phyloP scores from a whole-genome alignment of 1,140 invertebrate genomes.

The Coptotermes formosanus region DNA sequence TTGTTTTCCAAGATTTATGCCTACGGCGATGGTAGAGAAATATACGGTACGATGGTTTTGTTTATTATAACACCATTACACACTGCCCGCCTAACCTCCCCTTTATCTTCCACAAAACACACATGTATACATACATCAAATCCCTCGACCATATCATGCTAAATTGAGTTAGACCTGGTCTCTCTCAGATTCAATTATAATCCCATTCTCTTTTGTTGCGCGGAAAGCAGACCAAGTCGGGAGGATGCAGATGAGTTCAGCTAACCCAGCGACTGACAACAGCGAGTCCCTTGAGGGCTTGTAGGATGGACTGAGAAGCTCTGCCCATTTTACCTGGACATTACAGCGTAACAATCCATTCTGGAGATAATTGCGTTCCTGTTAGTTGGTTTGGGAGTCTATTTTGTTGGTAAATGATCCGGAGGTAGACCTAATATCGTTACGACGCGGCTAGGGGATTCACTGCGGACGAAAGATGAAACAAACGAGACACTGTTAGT shows the following conservation, averaged over 20 bases:
- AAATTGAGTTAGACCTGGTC: slow-evolving; percentile 15
- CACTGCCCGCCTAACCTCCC: slow-evolving; percentile 6
- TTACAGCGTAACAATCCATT: slow-evolving; percentile 15
- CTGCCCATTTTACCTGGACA: slow-evolving; percentile 13
- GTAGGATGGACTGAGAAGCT: slow-evolving; percentile 4
- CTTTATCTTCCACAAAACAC: slow-evolving; percentile 10
- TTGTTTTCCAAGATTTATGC: background rate
- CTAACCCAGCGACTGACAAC: background rate
- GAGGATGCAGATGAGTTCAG: slow-evolving; percentile 17
- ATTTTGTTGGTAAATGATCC: slow-evolving; percentile 16
- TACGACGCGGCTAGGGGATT: slow-evolving; percentile 1
- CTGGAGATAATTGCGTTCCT: slow-evolving; percentile 17
- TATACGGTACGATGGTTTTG: slow-evolving; percentile 11
- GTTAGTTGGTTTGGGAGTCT: slow-evolving; percentile 15
- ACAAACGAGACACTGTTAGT: background rate
- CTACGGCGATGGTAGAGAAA: slow-evolving; percentile 4
- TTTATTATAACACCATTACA: slow-evolving; percentile 19
- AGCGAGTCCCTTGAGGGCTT: background rate
- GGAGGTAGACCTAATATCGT: background rate
- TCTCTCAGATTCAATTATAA: slow-evolving; percentile 13
- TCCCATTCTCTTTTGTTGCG: slow-evolving; percentile 14
- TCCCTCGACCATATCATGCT: slow-evolving; percentile 16
- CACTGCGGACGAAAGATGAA: slow-evolving; percentile 3
- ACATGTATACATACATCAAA: slow-evolving; percentile 17
- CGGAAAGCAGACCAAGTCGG: slow-evolving; percentile 16